Percentiles rank a stretch among this genome's conserved stretches.
Conservation (phyloP, 64 coral and sea anemone genomes). For the Anthopleura sola region DNA sequence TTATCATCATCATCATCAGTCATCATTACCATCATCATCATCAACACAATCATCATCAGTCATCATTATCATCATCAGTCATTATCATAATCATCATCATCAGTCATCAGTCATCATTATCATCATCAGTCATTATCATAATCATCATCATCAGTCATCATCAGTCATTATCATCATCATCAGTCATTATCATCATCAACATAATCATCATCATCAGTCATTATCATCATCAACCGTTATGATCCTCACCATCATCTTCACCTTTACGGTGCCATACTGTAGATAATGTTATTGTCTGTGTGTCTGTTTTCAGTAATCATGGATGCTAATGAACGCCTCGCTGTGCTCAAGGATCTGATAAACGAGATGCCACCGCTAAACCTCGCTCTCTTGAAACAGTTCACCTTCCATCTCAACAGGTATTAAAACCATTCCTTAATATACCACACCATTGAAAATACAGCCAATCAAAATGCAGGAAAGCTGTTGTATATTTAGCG, state of each 20-base stretch:
- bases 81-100: too few relatives aligned
- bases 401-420: conserved; percentile 98
- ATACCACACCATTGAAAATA: too few relatives aligned
- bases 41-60: too few relatives aligned
- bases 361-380: conserved; percentile 53
- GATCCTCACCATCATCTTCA: too few relatives aligned
- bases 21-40: too few relatives aligned
- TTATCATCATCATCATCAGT: background rate
- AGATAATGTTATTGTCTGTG: background rate
- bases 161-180: background rate
- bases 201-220: too few relatives aligned
- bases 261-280: background rate
- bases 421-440: background rate
- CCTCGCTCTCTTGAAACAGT: conserved; percentile 73
- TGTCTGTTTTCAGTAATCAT: conserved; percentile 53
- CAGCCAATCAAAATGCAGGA: too few relatives aligned
- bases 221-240: too few relatives aligned
- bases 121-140: background rate
- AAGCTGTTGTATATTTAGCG: too few relatives aligned
- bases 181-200: too few relatives aligned
- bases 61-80: too few relatives aligned
- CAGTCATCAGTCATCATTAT: too few relatives aligned
- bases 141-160: background rate
- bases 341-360: conserved; percentile 61
- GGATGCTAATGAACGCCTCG: conserved; percentile 73